Evolutionary conservation across 2,888 invertebrate genomes (phyloP).

Genomic region (Caenorhabditis japonica): DNA sequence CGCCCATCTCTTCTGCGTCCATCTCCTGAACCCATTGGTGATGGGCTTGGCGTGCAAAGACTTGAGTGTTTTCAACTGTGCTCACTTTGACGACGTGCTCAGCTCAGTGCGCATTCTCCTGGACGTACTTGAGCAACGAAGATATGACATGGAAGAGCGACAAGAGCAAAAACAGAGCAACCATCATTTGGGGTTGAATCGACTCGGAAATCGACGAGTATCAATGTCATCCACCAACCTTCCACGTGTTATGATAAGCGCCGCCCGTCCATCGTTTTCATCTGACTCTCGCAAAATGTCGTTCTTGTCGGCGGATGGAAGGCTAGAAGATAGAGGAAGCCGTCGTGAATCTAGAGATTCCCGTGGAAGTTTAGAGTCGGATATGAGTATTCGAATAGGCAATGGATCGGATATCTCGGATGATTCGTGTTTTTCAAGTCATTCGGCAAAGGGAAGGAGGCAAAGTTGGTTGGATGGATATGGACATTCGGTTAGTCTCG

Average conservation of each 20-base stretch:
- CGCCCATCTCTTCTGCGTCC: slow-evolving; percentile 69
- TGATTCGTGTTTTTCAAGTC: slow-evolving; percentile 64
- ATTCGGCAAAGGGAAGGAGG: slow-evolving; percentile 63
- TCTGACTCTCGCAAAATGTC: slow-evolving; percentile 75
- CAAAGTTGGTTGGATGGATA: slow-evolving; percentile 76
- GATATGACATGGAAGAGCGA: slow-evolving; percentile 73
- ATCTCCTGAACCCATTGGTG: slow-evolving; percentile 73
- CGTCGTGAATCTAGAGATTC: slow-evolving; percentile 72
- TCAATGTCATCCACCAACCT: slow-evolving; percentile 74
- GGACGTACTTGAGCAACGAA: slow-evolving; percentile 74
- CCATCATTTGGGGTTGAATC: slow-evolving; percentile 55
- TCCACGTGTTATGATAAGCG: slow-evolving; percentile 76
- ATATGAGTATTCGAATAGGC: slow-evolving; percentile 72
- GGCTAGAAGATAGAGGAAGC: slow-evolving; percentile 72
- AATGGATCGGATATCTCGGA: slow-evolving; percentile 66
- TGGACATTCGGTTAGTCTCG: slow-evolving; percentile 57
- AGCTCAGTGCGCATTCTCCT: slow-evolving; percentile 71
- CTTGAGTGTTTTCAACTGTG: slow-evolving; percentile 60
- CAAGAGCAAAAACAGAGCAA: slow-evolving; percentile 52
- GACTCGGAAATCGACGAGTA: slow-evolving; percentile 73
- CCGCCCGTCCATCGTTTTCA: slow-evolving; percentile 74
- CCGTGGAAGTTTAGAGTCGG: slow-evolving; percentile 72
- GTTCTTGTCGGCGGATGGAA: slow-evolving; percentile 75
- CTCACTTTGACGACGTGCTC: slow-evolving; percentile 76
- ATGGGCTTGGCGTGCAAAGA: slow-evolving; percentile 65